Evolutionary conservation across 2,888 invertebrate genomes (phyloP), one percentile per base, ranked within the genome.

Genomic region (Harpalus rufipes): DNA sequence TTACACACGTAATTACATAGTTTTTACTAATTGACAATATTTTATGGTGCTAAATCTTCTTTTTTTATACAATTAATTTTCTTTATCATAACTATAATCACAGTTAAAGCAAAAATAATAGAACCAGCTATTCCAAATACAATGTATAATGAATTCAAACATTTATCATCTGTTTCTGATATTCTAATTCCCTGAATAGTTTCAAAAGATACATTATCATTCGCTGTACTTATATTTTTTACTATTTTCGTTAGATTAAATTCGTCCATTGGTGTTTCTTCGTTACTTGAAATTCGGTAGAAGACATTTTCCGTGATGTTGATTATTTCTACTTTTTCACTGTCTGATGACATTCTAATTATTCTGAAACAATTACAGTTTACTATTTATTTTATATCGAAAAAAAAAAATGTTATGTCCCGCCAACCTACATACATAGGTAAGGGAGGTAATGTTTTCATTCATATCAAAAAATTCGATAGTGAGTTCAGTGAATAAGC

Each of bases 71-170:
- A 83, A 59, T 74, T 74, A 74, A 83, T 83, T 59, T 59, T 72
- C 14, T 65, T 68, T 5, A 83, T 59, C 39, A 83, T 41, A 12
- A 74, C 41, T 74, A 83, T 59, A 83, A 83, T 83, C 5, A 72
- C 10, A 44, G 83, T 74, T 83, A 83, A 58, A 32, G 56, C 44
- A 61, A 56, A 21, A 12, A 76, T 61, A 76, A 83, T 76, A 12
- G 39, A 21, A 65, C 39, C 63, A 16, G 59, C 61, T n/a, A 59
- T 74, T 25, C 74, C 83, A 61, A 83, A 76, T 8, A 83, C 63
- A 39, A 83, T 76, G 41, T 83, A 74, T 18, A 83, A 61, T 8
- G 83, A 83, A 76, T 83, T 83, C 61, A 83, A 61, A 83, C 83
- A 83, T 59, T 63, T 68, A 59, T 83, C 83, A 41, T 83, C 83